Percentiles rank a stretch among this genome's conserved stretches.
These are phyloP conservation scores for Drosophila sp. DNA, from an alignment of 1,140 invertebrate genomes.

Conservation along the genomic window DNA sequence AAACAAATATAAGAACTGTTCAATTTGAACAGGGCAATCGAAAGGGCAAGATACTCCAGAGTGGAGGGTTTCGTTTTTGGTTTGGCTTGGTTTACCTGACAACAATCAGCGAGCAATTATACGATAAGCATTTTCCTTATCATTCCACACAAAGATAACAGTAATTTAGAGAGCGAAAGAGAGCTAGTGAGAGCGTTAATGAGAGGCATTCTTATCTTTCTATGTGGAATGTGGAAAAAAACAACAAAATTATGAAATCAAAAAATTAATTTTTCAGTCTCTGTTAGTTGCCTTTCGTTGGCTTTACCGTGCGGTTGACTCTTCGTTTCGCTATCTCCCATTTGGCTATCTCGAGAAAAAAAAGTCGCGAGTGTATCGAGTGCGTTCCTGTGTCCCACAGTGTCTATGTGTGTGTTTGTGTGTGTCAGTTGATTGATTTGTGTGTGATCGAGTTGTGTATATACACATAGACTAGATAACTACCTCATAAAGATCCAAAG, in stretches of 20 bases:
- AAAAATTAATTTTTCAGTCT: conserved; percentile 39
- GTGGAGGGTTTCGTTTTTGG: conserved; percentile 29
- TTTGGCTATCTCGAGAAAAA: conserved; percentile 19
- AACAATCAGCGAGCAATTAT: conserved; percentile 74
- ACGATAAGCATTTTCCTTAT: conserved; percentile 67
- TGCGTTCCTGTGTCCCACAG: conserved; percentile 25
- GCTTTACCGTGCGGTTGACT: conserved; percentile 64
- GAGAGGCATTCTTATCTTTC: conserved; percentile 15
- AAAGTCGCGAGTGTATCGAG: conserved; percentile 18
- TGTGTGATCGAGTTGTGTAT: conserved; percentile 13
- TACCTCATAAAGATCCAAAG: conserved; percentile 19
- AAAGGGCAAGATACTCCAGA: conserved; percentile 1
- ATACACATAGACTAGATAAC: conserved; percentile 39
- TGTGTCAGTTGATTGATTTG: conserved; percentile 35
- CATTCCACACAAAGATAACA: conserved; percentile 55
- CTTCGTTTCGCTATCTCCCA: conserved; percentile 11
- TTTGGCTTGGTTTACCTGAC: conserved; percentile 55
- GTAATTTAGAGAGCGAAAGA: conserved; percentile 11
- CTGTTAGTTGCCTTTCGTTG: conserved; percentile 61
- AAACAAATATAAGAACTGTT: conserved; percentile 36
- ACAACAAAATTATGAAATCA: conserved; percentile 64
- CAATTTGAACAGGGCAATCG: conserved; percentile 21
- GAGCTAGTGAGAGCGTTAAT: background rate
- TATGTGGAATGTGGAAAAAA: conserved; percentile 23
- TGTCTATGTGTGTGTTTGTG: conserved; percentile 23